Conservation (phyloP, 2,888 invertebrate species). For the Hyposoter didymator region DNA sequence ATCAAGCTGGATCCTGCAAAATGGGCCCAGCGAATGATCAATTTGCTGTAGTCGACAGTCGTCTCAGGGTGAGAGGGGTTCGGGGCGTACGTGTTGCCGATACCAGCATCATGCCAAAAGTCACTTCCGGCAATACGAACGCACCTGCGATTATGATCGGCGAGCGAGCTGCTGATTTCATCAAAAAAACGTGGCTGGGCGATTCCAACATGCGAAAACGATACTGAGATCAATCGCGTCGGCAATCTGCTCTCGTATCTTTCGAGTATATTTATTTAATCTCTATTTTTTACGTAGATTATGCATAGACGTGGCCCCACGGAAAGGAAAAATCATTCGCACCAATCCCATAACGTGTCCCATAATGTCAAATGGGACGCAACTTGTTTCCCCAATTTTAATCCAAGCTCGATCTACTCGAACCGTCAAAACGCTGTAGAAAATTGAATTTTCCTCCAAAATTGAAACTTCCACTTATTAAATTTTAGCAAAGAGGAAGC, state of each 20-base stretch:
- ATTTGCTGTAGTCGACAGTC: constrained; percentile 86
- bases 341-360: neutral
- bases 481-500: neutral
- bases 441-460: neutral
- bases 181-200: constrained; percentile 84
- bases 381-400: neutral
- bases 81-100: constrained; percentile 86
- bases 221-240: neutral
- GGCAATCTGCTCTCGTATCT: neutral
- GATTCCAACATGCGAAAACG: constrained; percentile 42
- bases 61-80: constrained; percentile 85
- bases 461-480: neutral
- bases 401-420: neutral
- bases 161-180: constrained; percentile 85
- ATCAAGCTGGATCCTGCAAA: constrained; percentile 88
- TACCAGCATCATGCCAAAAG: constrained; percentile 86
- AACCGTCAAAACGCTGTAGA: neutral
- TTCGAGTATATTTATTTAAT: neutral
- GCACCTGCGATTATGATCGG: constrained; percentile 86
- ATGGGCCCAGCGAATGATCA: constrained; percentile 87
- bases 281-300: neutral
- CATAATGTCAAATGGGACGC: neutral
- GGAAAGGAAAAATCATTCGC: neutral
- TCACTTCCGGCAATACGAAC: constrained; percentile 86
- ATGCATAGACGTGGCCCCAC: neutral